Evolutionary conservation across 2,797 vertebrate species (phyloP), one percentile per base, ranked within the genome.

Genomic region (Oceanodroma leucorhoa): DNA sequence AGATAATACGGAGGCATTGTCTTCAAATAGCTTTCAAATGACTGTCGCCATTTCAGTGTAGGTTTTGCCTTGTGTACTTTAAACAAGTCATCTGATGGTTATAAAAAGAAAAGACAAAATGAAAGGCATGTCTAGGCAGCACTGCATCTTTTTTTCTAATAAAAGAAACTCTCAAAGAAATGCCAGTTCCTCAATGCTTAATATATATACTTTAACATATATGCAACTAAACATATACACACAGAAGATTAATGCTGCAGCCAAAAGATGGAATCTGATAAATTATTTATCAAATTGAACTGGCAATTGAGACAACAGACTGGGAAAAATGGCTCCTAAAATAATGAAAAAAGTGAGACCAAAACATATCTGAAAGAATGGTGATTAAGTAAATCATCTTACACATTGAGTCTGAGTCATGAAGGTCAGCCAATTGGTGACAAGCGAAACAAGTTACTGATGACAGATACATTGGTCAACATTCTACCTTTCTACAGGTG

Each of bases 1-100:
- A 98, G 97, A 94, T 98, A 98, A 91, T 98, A 98, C 9, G 98
- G 98, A 92, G 98, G 98, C 98, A 98, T 98, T 34, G 98, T 97
- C 97, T 98, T 98, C 97, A 98, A 96, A 94, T 98, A 98, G 95
- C 96, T 98, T 97, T 98, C 98, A 97, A 98, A 98, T 3, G 97
- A 98, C 95, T 98, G 98, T 94, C 98, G 97, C 98, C 98, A 98
- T 92, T 98, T 98, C 90, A 98, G 55, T 0, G 98, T 97, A 87
- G 98, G 98, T 84, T 98, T 98, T 95, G 98, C 97, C 92, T 98
- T 98, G 95, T 98, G 98, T 30, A 98, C 97, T 98, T 98, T 98
- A 95, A 98, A 98, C 93, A 98, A 97, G 80, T 98, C 98, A 97
- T 98, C 98, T 98, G 94, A 72, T 78, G 83, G 67, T 86, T 71